Evolutionary conservation across 2,888 invertebrate genomes (phyloP).

Genomic region (Holacanthella duospinosa): DNA sequence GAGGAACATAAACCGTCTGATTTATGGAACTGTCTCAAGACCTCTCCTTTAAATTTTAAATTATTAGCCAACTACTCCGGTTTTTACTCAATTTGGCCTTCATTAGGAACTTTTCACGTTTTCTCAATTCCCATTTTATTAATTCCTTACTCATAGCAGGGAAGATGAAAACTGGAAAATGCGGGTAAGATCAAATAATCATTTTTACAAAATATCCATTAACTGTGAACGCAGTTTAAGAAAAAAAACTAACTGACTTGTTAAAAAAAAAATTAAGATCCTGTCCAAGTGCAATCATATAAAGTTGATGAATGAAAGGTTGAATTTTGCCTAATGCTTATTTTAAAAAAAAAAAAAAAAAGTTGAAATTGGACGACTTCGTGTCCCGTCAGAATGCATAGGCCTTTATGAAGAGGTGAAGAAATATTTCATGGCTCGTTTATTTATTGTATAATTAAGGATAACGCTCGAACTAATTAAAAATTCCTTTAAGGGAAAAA

Average conservation of each 20-base stretch:
- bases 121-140: too few relatives aligned
- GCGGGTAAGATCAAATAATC: too few relatives aligned
- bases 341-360: background rate
- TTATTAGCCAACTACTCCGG: background rate
- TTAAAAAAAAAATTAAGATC: constrained; percentile 3
- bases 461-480: background rate
- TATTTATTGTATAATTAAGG: constrained; percentile 5
- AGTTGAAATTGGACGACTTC: constrained; percentile 3
- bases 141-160: too few relatives aligned
- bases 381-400: background rate
- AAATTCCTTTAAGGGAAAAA: background rate
- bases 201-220: too few relatives aligned
- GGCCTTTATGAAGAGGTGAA: background rate
- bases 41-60: background rate
- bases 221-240: too few relatives aligned
- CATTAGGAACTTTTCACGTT: too few relatives aligned
- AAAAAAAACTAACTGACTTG: too few relatives aligned
- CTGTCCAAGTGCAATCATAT: background rate
- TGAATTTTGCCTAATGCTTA: background rate
- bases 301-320: background rate
- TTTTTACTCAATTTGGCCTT: background rate
- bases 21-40: background rate
- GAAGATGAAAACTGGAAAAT: too few relatives aligned
- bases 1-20: background rate
- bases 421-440: background rate